Evolutionary conservation across 2,113 vertebrate genomes (phyloP), one percentile per base, ranked within the genome.

Genomic region (Grammomys dolichurus): DNA sequence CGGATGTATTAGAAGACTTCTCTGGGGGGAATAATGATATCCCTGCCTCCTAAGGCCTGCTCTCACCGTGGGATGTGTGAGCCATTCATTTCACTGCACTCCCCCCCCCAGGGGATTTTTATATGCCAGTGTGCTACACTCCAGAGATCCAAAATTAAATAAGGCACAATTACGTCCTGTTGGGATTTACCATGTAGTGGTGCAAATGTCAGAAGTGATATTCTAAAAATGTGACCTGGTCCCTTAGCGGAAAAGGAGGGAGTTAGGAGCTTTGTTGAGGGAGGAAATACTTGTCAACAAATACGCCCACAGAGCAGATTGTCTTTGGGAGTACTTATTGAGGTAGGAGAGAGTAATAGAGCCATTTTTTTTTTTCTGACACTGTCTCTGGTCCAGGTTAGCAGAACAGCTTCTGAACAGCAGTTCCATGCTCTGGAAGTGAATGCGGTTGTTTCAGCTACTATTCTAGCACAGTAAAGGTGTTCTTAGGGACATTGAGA

Each of bases 121-220:
- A 26, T n/a, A 65, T 91, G 28, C 19, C 65, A 76, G 5, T 78
- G 3, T 82, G 54, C 40, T 93, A 75, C 87, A 20, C 69, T 73
- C 86, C 95, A 28, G 95, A 92, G 88, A 60, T 89, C 92, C 40
- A 63, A 31, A 94, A 43, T 81, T 88, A 69, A 96, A 60, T 93
- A 70, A 87, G 70, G 58, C 28, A 82, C 58, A 48, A 24, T 95
- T 95, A 43, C 60, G 3, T 84, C 60, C 80, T 90, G 8, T 60
- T 92, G 92, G 51, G 22, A 92, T 89, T 93, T 97, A 77, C n/a
- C 0, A 3, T 85, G 46, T 51, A 93, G 75, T 89, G 69, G 20
- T 28, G 26, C 63, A 94, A 90, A 36, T 88, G 3, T 14, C 51
- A 80, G 60, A 81, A 75, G 12, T 67, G 65, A 54, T 28, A 5